phyloP scores from a whole-genome alignment of 2,888 invertebrate species.

The Asteroscopus sphinx region DNA sequence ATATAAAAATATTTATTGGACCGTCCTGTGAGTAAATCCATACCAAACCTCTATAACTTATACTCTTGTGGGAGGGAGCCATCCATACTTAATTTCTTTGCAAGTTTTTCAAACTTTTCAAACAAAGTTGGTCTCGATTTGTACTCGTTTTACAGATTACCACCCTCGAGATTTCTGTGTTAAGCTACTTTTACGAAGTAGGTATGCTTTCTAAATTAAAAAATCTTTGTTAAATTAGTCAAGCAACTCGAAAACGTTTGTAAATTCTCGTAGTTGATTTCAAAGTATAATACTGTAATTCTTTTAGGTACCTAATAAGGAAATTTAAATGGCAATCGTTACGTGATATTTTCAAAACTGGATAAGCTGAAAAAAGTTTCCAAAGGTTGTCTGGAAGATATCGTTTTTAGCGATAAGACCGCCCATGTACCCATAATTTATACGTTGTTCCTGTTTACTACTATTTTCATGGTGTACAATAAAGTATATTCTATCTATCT shows the following conservation, averaged over 20 bases:
- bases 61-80: conserved; percentile 9
- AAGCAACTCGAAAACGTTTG: background rate
- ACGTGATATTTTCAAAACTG: too few species aligned
- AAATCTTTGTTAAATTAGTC: conserved; percentile 2
- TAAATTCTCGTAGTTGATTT: too few species aligned
- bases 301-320: too few species aligned
- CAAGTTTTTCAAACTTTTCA: conserved; percentile 13
- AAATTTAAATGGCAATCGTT: too few species aligned
- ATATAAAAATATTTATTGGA: conserved; percentile 7
- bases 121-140: conserved; percentile 8
- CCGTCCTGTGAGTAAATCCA: background rate
- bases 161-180: conserved; percentile 2
- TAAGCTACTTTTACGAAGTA: background rate
- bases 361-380: too few species aligned
- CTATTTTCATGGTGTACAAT: too few species aligned
- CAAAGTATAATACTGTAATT: too few species aligned
- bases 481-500: too few species aligned
- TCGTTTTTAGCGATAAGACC: too few species aligned
- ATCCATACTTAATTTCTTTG: conserved; percentile 8
- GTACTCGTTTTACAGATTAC: background rate
- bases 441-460: too few species aligned
- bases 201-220: conserved; percentile 6
- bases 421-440: too few species aligned
- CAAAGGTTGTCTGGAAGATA: too few species aligned
- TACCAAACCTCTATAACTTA: conserved; percentile 7